phyloP scores from a whole-genome alignment of 92 coral and sea anemone species.

The Zoanthus gigantus region DNA sequence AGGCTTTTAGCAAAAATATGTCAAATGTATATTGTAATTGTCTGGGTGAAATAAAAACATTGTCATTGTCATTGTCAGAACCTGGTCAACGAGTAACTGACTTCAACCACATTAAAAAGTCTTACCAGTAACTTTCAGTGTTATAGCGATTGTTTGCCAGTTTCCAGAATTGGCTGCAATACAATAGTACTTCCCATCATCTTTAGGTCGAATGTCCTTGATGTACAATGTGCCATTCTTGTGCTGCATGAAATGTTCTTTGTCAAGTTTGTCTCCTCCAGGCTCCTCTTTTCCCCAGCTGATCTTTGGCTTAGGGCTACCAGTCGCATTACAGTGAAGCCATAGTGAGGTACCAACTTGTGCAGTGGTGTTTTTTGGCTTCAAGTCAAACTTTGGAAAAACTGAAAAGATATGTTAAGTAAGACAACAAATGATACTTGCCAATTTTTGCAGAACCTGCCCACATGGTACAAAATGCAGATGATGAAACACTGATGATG shows the following conservation, averaged over 20 bases:
- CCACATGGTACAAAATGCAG: no score
- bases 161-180: conserved; percentile 75
- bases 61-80: no score
- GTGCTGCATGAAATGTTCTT: conserved; percentile 51
- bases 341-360: conserved; percentile 57
- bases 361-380: conserved; percentile 85
- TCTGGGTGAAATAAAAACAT: no score
- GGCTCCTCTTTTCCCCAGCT: conserved; percentile 75
- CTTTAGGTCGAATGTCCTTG: conserved; percentile 53
- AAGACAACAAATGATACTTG: background rate
- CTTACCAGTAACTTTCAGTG: conserved; percentile 63
- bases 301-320: conserved; percentile 82
- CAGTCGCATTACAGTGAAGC: conserved; percentile 90
- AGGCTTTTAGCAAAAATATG: no score
- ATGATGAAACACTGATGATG: no score
- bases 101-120: background rate
- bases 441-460: no score
- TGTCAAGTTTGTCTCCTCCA: conserved; percentile 74
- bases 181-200: conserved; percentile 79
- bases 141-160: conserved; percentile 64
- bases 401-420: conserved; percentile 43
- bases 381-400: conserved; percentile 70
- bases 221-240: conserved; percentile 79
- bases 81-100: no score
- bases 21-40: no score